These are phyloP conservation scores for Octopus bimaculoides DNA, from an alignment of 1,140 invertebrate genomes.

Conservation along the genomic window DNA sequence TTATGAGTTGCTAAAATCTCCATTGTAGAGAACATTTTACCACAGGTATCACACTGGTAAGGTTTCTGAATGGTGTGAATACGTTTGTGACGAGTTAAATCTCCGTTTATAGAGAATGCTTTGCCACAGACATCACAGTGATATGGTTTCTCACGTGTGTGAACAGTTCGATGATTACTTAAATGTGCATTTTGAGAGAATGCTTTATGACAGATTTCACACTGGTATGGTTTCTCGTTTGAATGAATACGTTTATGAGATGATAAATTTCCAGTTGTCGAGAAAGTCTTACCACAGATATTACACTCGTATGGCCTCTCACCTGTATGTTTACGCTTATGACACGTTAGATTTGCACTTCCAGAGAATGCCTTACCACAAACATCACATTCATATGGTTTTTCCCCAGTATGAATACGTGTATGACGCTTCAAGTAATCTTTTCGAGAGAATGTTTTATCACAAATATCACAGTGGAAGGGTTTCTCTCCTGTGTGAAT, in stretches of 20 bases:
- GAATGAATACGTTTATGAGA: constrained; percentile 25
- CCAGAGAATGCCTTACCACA: constrained; percentile 32
- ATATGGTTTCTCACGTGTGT: constrained; percentile 93
- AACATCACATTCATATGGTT: constrained; percentile 17
- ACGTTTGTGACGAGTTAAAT: constrained; percentile 74
- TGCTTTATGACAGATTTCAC: constrained; percentile 58
- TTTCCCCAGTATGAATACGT: constrained; percentile 58
- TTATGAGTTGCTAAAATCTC: constrained; percentile 16
- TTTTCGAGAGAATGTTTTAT: constrained; percentile 78
- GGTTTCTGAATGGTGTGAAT: constrained; percentile 65
- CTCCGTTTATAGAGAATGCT: constrained; percentile 83
- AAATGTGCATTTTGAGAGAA: constrained; percentile 19
- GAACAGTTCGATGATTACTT: constrained; percentile 80
- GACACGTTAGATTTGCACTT: constrained; percentile 38
- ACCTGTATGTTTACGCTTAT: constrained; percentile 73
- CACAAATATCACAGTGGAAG: constrained; percentile 78
- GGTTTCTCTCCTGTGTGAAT: constrained; percentile 55
- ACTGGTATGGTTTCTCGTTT: constrained; percentile 70
- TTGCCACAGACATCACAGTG: constrained; percentile 86
- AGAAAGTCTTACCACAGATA: constrained; percentile 28
- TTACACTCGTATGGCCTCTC: constrained; percentile 70
- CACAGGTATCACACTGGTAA: constrained; percentile 11
- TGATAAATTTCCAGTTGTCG: constrained; percentile 16
- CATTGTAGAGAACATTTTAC: background rate
- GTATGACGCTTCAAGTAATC: constrained; percentile 90